Conservation (phyloP, 2,888 invertebrate species). For the Adineta ricciae region DNA sequence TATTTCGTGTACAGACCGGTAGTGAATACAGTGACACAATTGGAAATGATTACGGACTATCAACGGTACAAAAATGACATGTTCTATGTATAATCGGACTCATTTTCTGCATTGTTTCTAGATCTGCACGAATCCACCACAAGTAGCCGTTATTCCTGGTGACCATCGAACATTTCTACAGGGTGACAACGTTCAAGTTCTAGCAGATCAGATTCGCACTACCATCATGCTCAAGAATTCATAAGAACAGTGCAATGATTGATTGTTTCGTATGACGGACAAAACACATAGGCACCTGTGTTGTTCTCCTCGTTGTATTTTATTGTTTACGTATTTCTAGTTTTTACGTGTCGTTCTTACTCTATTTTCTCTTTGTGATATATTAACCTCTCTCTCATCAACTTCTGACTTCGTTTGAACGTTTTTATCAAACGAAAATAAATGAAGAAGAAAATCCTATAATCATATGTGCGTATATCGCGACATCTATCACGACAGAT, state of each 20-base stretch:
- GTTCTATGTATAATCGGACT: neutral
- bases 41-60: slow-evolving; percentile 13
- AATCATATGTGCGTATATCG: no score
- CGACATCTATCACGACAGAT: neutral
- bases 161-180: slow-evolving; percentile 30
- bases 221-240: neutral
- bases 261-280: neutral
- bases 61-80: neutral
- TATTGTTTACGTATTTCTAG: neutral
- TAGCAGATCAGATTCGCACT: neutral
- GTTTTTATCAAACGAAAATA: no score
- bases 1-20: slow-evolving; percentile 1
- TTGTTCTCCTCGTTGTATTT: neutral
- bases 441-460: no score
- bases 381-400: neutral
- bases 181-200: slow-evolving; percentile 10
- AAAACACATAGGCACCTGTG: neutral
- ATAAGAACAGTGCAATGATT: neutral
- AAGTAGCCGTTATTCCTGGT: slow-evolving; percentile 2
- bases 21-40: slow-evolving; percentile 17
- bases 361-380: neutral
- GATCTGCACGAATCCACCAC: slow-evolving; percentile 1
- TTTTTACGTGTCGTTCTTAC: neutral
- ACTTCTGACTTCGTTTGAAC: neutral
- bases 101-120: neutral